Percentiles rank a stretch among this genome's conserved stretches.
Evolutionary conservation across 37 sponge, comb jelly and placozoan genomes (phyloP).

Genomic region (Corticium candelabrum): DNA sequence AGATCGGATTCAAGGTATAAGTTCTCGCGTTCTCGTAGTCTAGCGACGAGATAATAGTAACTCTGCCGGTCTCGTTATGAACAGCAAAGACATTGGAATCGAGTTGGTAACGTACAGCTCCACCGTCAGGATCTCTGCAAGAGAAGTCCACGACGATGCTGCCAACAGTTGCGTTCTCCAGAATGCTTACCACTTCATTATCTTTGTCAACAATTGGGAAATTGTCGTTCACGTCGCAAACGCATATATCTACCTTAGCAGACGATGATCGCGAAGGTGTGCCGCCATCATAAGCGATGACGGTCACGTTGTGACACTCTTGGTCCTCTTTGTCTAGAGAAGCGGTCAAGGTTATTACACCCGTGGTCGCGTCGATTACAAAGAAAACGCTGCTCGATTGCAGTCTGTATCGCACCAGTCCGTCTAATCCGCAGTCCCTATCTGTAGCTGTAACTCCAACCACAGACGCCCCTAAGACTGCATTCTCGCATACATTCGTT

Average conservation of each 20-base stretch:
- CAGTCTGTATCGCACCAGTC: background rate
- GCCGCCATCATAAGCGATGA: conserved; percentile 38
- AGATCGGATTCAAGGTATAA: background rate
- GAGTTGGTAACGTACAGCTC: too few species aligned
- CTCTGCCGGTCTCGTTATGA: too few species aligned
- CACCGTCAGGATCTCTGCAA: conserved; percentile 6
- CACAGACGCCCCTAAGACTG: background rate
- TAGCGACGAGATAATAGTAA: too few species aligned
- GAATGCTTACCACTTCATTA: conserved; percentile 6
- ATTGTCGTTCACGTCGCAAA: conserved; percentile 55
- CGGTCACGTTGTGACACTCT: too few species aligned
- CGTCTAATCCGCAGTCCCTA: background rate
- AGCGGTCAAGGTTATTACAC: background rate
- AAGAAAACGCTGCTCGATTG: background rate
- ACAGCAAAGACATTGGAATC: too few species aligned
- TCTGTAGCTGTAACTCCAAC: background rate
- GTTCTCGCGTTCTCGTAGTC: background rate
- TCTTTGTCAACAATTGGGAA: conserved; percentile 28
- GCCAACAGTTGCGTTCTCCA: background rate
- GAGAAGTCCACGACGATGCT: background rate
- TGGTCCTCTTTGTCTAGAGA: background rate
- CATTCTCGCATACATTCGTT: background rate
- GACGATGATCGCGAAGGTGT: conserved; percentile 13
- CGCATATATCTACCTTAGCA: conserved; percentile 40
- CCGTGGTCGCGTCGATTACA: background rate